phyloP scores from a whole-genome alignment of 2,888 invertebrate species.

The Caenorhabditis virilis region DNA sequence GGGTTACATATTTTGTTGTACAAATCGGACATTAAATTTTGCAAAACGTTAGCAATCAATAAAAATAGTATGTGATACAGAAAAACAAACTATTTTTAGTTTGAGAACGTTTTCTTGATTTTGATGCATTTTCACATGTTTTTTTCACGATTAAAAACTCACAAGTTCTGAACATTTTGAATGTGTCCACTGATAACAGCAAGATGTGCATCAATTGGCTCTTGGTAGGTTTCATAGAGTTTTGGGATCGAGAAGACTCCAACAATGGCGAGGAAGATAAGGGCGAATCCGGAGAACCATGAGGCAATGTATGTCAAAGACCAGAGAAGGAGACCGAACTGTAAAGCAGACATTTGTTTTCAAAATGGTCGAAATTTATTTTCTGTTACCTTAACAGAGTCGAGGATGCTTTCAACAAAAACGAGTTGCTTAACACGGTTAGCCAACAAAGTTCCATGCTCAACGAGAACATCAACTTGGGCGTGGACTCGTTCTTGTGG shows the following conservation, averaged over 20 bases:
- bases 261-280: constrained; percentile 81
- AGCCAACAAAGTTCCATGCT: constrained; percentile 83
- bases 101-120: too few relatives aligned
- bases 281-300: constrained; percentile 98
- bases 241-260: constrained; percentile 66
- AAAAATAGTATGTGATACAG: too few relatives aligned
- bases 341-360: too few relatives aligned
- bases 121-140: too few relatives aligned
- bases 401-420: constrained; percentile 93
- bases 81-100: too few relatives aligned
- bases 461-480: constrained; percentile 83
- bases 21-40: too few relatives aligned
- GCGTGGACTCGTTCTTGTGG: constrained; percentile 89
- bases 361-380: too few relatives aligned
- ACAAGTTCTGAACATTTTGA: constrained; percentile 62
- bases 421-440: constrained; percentile 88
- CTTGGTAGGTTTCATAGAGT: constrained; percentile 66
- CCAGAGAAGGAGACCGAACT: constrained; percentile 94
- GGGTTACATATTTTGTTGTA: too few relatives aligned
- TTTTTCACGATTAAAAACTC: too few relatives aligned
- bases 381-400: constrained; percentile 74
- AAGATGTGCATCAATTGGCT: constrained; percentile 66
- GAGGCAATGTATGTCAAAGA: constrained; percentile 94
- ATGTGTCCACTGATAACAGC: constrained; percentile 59
- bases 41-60: too few relatives aligned